These are phyloP conservation scores for Carollia perspicillata DNA, from an alignment of 2,113 vertebrate genomes.

Conservation along the genomic window DNA sequence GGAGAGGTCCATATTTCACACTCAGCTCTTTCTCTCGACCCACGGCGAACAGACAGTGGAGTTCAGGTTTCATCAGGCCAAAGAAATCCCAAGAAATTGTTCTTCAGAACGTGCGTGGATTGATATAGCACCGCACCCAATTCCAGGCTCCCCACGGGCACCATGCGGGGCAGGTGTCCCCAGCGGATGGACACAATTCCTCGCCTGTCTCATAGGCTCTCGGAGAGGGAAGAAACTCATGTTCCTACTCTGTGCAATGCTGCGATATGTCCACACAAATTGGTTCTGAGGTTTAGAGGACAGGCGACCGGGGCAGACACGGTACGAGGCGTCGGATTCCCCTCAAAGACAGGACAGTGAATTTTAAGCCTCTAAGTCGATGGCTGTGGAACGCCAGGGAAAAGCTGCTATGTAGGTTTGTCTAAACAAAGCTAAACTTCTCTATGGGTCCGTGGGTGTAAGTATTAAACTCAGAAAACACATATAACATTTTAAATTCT, in stretches of 20 bases:
- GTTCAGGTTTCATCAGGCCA: not conserved
- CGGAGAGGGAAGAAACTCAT: not conserved
- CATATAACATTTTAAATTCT: too few species aligned
- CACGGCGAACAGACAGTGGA: too few species aligned
- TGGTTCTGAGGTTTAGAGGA: too few species aligned
- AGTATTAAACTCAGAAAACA: not conserved
- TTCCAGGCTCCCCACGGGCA: not conserved
- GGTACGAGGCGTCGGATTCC: not conserved
- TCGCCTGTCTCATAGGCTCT: not conserved
- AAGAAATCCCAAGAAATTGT: not conserved
- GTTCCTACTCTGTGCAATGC: not conserved
- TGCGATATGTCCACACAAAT: too few species aligned
- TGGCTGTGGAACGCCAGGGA: fast-evolving
- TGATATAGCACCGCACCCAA: fast-evolving
- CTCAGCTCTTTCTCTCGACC: not conserved
- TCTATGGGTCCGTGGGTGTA: too few species aligned
- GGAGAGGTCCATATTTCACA: not conserved
- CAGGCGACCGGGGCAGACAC: not conserved
- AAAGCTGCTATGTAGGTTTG: not conserved
- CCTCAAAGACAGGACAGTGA: not conserved
- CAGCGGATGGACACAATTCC: not conserved
- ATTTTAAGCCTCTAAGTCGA: fast-evolving
- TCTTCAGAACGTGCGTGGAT: not conserved
- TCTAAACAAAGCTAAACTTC: fast-evolving
- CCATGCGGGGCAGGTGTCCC: not conserved